Conservation (phyloP, 2,888 invertebrate species). For the Herminia tarsipennalis region DNA sequence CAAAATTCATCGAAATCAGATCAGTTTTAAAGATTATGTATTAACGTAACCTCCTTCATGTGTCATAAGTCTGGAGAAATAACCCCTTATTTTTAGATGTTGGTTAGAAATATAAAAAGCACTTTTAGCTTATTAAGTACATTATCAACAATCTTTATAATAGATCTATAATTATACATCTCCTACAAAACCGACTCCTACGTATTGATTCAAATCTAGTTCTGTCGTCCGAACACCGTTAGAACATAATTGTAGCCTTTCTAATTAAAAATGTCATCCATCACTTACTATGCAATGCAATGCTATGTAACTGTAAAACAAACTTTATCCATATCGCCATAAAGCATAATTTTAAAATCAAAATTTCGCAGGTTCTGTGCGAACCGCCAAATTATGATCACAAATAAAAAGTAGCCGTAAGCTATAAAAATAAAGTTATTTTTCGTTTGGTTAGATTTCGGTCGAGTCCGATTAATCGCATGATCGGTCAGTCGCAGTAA, state of each 20-base stretch:
- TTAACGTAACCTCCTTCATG: too few relatives aligned
- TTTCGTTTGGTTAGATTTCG: neutral
- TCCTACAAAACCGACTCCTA: neutral
- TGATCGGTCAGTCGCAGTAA: constrained; percentile 29
- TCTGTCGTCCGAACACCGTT: constrained; percentile 32
- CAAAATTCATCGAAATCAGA: too few relatives aligned
- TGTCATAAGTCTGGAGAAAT: too few relatives aligned
- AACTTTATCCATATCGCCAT: neutral
- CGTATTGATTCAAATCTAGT: constrained; percentile 1
- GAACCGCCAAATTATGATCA: neutral
- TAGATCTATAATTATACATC: constrained; percentile 2
- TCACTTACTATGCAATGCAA: constrained; percentile 30
- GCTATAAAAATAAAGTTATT: neutral
- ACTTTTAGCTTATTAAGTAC: too few relatives aligned
- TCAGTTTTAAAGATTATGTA: too few relatives aligned
- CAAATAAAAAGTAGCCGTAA: neutral
- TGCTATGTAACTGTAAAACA: constrained; percentile 6
- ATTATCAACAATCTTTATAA: neutral
- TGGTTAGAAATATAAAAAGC: too few relatives aligned
- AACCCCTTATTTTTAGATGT: too few relatives aligned
- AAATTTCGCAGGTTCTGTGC: neutral
- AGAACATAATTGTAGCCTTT: constrained; percentile 40
- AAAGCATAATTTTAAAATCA: constrained; percentile 2
- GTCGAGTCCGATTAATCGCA: constrained; percentile 29
- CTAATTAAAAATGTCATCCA: constrained; percentile 39